Conservation (phyloP, 2,113 vertebrate species). For the Hippolais icterina region DNA sequence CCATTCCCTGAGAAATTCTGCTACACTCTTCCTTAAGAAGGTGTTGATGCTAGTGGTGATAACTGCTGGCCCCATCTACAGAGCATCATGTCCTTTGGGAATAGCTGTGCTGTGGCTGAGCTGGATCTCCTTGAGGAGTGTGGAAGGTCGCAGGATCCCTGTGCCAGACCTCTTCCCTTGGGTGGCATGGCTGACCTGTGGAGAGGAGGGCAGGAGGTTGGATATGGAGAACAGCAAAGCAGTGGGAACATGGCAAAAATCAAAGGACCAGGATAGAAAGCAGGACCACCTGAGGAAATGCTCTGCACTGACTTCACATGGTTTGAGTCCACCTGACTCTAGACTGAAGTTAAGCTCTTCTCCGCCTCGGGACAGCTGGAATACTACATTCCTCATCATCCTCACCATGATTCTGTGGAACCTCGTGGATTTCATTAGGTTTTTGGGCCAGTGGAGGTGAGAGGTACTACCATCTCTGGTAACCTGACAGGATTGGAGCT, state of each 20-base stretch:
- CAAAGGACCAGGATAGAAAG: neutral
- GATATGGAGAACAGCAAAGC: neutral
- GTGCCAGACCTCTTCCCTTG: neutral
- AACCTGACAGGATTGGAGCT: neutral
- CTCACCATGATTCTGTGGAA: neutral
- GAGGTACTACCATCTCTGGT: neutral
- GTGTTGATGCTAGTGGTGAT: neutral
- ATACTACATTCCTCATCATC: neutral
- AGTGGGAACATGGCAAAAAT: neutral
- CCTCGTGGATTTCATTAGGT: neutral
- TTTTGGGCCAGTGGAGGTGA: neutral
- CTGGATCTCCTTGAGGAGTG: neutral
- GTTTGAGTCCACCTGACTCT: neutral
- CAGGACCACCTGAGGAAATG: neutral
- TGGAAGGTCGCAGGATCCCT: neutral
- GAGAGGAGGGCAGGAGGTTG: neutral
- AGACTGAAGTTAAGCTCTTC: neutral
- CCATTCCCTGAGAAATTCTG: too few relatives aligned
- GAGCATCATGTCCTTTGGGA: neutral
- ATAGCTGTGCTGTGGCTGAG: neutral
- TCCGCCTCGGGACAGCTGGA: neutral
- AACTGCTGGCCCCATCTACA: neutral
- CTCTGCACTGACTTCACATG: neutral
- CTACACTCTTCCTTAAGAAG: neutral
- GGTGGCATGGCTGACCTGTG: rapidly evolving